Conservation (phyloP, 2,113 vertebrate species). For the Elachura formosa region DNA sequence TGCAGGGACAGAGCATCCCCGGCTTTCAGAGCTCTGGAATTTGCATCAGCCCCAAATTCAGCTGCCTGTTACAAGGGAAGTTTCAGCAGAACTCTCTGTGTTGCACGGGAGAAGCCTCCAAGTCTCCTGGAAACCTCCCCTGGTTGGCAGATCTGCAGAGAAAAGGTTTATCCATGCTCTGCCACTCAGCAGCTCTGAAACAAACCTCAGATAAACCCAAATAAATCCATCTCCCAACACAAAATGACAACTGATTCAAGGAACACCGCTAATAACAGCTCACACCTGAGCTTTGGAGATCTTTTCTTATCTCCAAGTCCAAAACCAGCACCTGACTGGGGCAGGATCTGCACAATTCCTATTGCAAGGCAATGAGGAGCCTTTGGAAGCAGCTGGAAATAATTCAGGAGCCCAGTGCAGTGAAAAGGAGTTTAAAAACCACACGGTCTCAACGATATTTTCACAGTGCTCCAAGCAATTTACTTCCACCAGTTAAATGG, state of each 20-base stretch:
- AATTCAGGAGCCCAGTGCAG: constrained; percentile 81
- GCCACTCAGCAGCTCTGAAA: neutral
- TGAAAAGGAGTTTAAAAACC: constrained; percentile 83
- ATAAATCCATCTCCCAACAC: neutral
- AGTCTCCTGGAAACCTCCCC: neutral
- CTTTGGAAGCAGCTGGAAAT: constrained; percentile 90
- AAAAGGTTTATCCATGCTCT: neutral
- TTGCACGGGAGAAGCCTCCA: neutral
- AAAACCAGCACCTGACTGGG: neutral
- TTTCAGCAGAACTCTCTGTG: neutral
- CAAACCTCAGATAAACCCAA: neutral
- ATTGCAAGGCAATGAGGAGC: constrained; percentile 68
- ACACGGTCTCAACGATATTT: constrained; percentile 86
- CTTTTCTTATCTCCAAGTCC: neutral
- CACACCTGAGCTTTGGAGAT: neutral
- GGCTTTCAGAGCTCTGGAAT: neutral
- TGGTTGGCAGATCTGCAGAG: neutral
- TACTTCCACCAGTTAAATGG: constrained; percentile 76
- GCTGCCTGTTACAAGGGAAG: neutral
- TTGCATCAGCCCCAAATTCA: neutral
- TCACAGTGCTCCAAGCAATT: constrained; percentile 88
- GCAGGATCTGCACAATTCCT: constrained; percentile 13
- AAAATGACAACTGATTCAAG: neutral
- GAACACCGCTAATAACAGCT: neutral
- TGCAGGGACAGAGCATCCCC: neutral